These are phyloP conservation scores for Formica selysi DNA, from an alignment of 1,140 invertebrate species.

Conservation along the genomic window DNA sequence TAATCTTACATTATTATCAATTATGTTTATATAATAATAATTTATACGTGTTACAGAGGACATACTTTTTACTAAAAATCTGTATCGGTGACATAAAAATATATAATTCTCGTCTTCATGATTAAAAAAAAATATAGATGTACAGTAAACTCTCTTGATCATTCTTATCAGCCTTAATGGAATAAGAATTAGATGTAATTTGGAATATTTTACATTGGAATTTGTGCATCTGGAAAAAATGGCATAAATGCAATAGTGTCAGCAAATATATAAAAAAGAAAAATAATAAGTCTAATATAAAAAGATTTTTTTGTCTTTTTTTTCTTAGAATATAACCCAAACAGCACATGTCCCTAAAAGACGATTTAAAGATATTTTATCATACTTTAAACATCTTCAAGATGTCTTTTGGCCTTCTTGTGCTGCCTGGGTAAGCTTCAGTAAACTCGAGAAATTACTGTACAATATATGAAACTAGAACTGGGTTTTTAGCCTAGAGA, in stretches of 20 bases:
- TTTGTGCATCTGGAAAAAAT: background rate
- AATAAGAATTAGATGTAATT: background rate
- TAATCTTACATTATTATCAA: slow-evolving; percentile 3
- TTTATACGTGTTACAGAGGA: slow-evolving; percentile 4
- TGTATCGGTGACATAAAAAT: slow-evolving; percentile 10
- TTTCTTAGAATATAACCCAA: background rate
- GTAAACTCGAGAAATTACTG: background rate
- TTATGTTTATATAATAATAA: background rate
- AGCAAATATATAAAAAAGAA: background rate
- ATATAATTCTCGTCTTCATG: background rate
- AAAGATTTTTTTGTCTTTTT: background rate
- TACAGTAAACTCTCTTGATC: slow-evolving; percentile 6
- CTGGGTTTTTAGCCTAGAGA: slow-evolving; percentile 34
- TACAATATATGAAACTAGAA: slow-evolving; percentile 34
- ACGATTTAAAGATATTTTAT: no score
- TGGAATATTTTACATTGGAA: background rate
- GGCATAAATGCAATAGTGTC: no score
- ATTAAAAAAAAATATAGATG: background rate
- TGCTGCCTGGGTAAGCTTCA: background rate
- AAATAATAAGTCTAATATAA: background rate
- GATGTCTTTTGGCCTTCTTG: no score
- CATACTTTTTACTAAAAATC: background rate
- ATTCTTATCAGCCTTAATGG: background rate
- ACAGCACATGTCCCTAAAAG: no score
- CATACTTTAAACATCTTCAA: no score